A percentile compares a stretch with the other conserved stretches of the same genome.
phyloP scores from a whole-genome alignment of 2,797 vertebrate species.

The Graptemys geographica region DNA sequence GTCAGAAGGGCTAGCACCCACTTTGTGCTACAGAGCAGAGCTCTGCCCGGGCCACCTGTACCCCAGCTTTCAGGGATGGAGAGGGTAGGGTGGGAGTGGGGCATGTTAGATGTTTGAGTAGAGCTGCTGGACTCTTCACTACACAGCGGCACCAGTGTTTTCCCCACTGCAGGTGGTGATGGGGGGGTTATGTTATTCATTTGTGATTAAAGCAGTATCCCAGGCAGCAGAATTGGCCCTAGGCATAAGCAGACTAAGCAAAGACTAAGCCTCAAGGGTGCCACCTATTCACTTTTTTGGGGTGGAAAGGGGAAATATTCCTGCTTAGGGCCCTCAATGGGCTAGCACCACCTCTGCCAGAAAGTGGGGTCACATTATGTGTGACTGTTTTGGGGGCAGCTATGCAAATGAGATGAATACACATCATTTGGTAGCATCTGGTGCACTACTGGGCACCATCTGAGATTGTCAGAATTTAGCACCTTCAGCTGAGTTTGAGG shows the following conservation, averaged over 20 bases:
- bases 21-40: neutral
- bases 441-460: neutral
- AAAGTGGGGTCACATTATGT: neutral
- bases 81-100: neutral
- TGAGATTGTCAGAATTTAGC: neutral
- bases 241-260: too few species aligned
- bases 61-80: neutral
- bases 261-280: too few species aligned
- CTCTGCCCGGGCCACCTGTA: neutral
- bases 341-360: too few species aligned
- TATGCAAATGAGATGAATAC: neutral
- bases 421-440: neutral
- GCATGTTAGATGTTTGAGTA: neutral
- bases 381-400: neutral
- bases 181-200: neutral
- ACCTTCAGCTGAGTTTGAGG: neutral
- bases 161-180: neutral
- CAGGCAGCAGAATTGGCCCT: too few species aligned
- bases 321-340: too few species aligned
- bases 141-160: neutral
- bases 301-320: too few species aligned
- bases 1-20: neutral
- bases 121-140: neutral
- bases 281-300: too few species aligned
- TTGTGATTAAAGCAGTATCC: neutral